Evolutionary conservation across 2,113 vertebrate species (phyloP).

Genomic region (Tachysurus vachellii): DNA sequence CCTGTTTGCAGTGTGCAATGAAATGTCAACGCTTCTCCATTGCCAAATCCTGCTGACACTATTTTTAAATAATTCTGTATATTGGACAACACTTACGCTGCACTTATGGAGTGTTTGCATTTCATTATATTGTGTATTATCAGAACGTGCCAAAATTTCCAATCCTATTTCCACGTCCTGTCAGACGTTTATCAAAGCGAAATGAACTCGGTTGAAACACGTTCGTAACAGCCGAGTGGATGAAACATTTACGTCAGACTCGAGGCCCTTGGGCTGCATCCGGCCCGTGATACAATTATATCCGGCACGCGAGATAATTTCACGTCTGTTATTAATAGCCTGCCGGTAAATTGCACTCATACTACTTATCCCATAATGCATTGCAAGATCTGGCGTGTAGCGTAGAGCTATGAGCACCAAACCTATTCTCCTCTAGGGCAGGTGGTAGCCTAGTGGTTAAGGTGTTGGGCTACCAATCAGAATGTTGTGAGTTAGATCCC

Average conservation of each 20-base stretch:
- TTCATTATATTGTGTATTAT: neutral
- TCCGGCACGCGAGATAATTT: no score
- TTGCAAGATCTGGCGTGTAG: no score
- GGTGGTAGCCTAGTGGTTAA: no score
- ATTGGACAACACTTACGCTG: neutral
- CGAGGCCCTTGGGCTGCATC: no score
- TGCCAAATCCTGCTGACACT: neutral
- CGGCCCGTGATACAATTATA: no score
- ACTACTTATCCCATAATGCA: no score
- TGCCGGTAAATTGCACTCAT: no score
- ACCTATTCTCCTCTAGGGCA: no score
- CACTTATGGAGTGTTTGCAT: neutral
- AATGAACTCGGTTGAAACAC: neutral
- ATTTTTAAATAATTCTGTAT: neutral
- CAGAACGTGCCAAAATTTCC: neutral
- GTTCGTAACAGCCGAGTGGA: neutral
- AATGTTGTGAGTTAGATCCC: no score
- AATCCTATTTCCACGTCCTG: neutral
- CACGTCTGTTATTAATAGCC: no score
- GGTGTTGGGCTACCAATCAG: no score
- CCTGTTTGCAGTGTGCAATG: neutral
- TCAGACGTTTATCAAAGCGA: neutral
- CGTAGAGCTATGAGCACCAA: no score
- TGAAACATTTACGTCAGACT: neutral
- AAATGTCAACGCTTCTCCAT: neutral